phyloP scores from a whole-genome alignment of 1,140 invertebrate species.

The Sminthurides bifidus region DNA sequence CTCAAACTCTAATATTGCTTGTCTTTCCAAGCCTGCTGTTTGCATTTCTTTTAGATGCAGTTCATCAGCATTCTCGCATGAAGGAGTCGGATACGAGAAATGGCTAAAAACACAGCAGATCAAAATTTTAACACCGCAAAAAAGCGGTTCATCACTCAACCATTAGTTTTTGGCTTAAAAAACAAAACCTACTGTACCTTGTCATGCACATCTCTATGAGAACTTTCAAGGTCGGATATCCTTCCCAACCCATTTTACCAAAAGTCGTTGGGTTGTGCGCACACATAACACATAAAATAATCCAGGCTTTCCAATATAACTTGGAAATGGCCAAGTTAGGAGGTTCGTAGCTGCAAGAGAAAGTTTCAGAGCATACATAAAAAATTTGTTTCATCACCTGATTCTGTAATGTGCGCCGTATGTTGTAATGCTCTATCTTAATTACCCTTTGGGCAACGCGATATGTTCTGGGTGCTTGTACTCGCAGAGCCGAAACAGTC shows the following conservation, averaged over 20 bases:
- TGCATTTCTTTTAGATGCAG: slow-evolving; percentile 52
- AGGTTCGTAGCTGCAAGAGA: slow-evolving; percentile 54
- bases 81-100: slow-evolving; percentile 57
- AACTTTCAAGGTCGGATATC: slow-evolving; percentile 80
- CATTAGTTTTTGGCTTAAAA: slow-evolving; percentile 7
- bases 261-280: slow-evolving; percentile 84
- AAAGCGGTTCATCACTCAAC: background rate
- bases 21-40: slow-evolving; percentile 58
- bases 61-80: slow-evolving; percentile 49
- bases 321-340: slow-evolving; percentile 80
- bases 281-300: slow-evolving; percentile 72
- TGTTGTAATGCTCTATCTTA: too few relatives aligned
- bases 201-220: slow-evolving; percentile 97
- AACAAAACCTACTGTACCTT: slow-evolving; percentile 56
- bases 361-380: background rate
- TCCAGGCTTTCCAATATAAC: slow-evolving; percentile 91
- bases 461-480: slow-evolving; percentile 92
- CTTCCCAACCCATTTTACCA: slow-evolving; percentile 72
- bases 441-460: slow-evolving; percentile 58
- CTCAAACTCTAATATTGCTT: slow-evolving; percentile 84
- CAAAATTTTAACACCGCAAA: slow-evolving; percentile 6
- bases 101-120: slow-evolving; percentile 39
- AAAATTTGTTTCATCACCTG: background rate
- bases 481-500: slow-evolving; percentile 76
- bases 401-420: too few relatives aligned